A percentile compares a stretch with the other conserved stretches of the same genome.
Conservation (phyloP, 2,113 vertebrate species). For the Notarius quadriscutis region DNA sequence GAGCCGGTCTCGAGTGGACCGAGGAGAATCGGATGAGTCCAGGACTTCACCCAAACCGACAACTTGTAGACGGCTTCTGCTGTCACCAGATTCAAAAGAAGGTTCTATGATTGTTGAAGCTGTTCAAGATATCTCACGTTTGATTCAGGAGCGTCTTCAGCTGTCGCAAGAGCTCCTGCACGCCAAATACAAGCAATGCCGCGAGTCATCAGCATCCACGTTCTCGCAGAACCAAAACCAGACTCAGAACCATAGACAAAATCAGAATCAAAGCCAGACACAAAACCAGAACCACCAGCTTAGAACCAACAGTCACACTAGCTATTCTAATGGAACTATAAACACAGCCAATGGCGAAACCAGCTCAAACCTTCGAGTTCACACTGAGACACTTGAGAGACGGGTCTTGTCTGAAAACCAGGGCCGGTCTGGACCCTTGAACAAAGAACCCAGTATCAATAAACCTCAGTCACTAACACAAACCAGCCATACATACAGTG, state of each 20-base stretch:
- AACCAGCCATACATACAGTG: conserved; percentile 72
- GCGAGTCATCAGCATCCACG: conserved; percentile 59
- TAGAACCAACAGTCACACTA: conserved; percentile 61
- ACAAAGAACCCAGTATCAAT: conserved; percentile 73
- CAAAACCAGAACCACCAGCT: conserved; percentile 30
- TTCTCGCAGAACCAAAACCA: conserved; percentile 63
- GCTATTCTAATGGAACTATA: conserved; percentile 59
- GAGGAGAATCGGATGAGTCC: conserved; percentile 55
- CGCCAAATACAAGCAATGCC: conserved; percentile 67
- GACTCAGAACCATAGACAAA: conserved; percentile 67
- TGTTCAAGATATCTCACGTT: conserved; percentile 75
- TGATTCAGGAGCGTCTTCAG: conserved; percentile 80
- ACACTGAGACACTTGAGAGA: conserved; percentile 71
- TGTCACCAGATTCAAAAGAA: conserved; percentile 74
- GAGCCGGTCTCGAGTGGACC: conserved; percentile 60
- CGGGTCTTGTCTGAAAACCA: conserved; percentile 60
- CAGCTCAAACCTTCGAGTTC: conserved; percentile 69
- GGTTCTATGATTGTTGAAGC: conserved; percentile 71
- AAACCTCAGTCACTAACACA: conserved; percentile 64
- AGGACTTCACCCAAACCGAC: conserved; percentile 78
- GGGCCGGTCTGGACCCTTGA: conserved; percentile 63
- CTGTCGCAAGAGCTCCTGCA: conserved; percentile 62
- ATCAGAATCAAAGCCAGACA: conserved; percentile 57
- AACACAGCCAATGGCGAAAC: conserved; percentile 61
- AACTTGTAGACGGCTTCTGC: conserved; percentile 78